Percentiles rank a stretch among this genome's conserved stretches.
These are phyloP conservation scores for Dolichopus griseipennis DNA, from an alignment of 2,888 invertebrate genomes.

Conservation along the genomic window DNA sequence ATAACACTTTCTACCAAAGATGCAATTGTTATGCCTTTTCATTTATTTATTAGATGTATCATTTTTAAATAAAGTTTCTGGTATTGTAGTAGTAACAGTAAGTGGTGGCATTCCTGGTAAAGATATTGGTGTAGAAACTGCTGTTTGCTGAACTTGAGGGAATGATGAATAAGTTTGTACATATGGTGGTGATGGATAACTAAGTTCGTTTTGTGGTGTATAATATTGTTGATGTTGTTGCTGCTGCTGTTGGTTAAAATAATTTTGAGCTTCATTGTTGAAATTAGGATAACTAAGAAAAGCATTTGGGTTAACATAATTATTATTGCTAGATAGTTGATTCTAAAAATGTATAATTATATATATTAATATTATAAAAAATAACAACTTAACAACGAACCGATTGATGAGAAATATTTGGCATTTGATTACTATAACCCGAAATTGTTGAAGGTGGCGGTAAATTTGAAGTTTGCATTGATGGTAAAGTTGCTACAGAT, in stretches of 20 bases:
- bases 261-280: neutral
- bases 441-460: slow-evolving; percentile 49
- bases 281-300: neutral
- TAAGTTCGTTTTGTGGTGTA: slow-evolving; percentile 17
- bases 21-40: neutral
- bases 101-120: slow-evolving; percentile 73
- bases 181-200: slow-evolving; percentile 24
- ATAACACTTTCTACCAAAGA: neutral
- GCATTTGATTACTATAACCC: slow-evolving; percentile 31
- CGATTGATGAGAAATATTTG: neutral
- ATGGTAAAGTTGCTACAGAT: neutral
- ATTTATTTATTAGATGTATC: neutral
- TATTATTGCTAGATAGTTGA: neutral
- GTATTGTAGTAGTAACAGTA: slow-evolving; percentile 59
- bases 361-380: neutral
- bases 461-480: slow-evolving; percentile 36
- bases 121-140: slow-evolving; percentile 59
- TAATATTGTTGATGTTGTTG: slow-evolving; percentile 24
- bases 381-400: neutral
- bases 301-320: slow-evolving; percentile 11
- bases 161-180: slow-evolving; percentile 39
- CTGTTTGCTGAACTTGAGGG: slow-evolving; percentile 42
- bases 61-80: slow-evolving; percentile 12
- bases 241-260: slow-evolving; percentile 22
- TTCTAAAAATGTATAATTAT: neutral